phyloP scores from a whole-genome alignment of 2,888 invertebrate genomes.

The Drosophila buzzatii region DNA sequence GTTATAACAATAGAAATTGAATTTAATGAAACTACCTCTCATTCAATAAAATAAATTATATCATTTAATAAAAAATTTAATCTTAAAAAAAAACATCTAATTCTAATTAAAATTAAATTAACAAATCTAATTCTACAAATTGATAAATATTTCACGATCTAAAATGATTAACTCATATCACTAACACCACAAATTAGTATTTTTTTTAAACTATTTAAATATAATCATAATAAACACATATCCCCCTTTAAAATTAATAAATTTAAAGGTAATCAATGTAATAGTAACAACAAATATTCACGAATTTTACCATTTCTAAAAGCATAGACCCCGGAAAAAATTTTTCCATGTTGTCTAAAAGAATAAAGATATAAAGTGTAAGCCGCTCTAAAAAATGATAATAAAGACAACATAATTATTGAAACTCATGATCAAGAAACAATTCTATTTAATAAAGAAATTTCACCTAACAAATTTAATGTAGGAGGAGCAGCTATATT shows the following conservation, averaged over 20 bases:
- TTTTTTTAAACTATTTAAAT: constrained; percentile 88
- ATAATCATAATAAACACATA: constrained; percentile 86
- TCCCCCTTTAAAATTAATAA: constrained; percentile 87
- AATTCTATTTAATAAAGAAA: constrained; percentile 6
- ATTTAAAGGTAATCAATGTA: constrained; percentile 89
- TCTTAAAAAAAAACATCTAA: constrained; percentile 82
- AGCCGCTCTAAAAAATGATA: not conserved
- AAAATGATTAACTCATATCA: constrained; percentile 87
- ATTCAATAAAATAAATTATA: constrained; percentile 86
- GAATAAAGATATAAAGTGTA: not conserved
- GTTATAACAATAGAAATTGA: constrained; percentile 85
- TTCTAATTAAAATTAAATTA: constrained; percentile 86
- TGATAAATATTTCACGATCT: constrained; percentile 86
- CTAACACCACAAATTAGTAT: constrained; percentile 89
- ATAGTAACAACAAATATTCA: constrained; percentile 88
- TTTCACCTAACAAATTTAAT: not conserved
- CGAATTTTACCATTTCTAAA: constrained; percentile 86
- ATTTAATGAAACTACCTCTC: constrained; percentile 86
- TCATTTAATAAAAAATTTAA: constrained; percentile 86
- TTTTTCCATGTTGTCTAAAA: constrained; percentile 87
- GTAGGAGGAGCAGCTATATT: not conserved
- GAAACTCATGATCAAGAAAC: not conserved
- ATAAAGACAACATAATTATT: not conserved
- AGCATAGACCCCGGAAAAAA: constrained; percentile 86
- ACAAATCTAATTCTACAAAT: constrained; percentile 86